Conservation (phyloP, 2,113 vertebrate species). For the Erythrolamprus reginae region DNA sequence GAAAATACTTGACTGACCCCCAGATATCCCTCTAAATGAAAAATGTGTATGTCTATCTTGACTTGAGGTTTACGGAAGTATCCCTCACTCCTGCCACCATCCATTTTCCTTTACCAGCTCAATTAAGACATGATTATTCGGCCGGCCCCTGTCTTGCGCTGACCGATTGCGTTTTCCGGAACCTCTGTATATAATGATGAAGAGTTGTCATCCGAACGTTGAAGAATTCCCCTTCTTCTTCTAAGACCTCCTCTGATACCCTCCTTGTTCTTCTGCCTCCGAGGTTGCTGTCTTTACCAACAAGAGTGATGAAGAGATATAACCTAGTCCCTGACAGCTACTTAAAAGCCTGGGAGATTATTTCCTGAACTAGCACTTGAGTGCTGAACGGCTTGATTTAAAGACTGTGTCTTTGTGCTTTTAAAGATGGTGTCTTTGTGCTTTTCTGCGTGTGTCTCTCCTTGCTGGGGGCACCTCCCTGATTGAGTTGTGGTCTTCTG, state of each 20-base stretch:
- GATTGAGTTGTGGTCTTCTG: conserved; percentile 34
- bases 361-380: conserved; percentile 6
- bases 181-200: fast-evolving
- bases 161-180: not conserved
- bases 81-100: not conserved
- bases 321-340: conserved; percentile 29
- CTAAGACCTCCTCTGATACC: fast-evolving
- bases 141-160: not conserved
- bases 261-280: fast-evolving
- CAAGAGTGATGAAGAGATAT: conserved; percentile 31
- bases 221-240: not conserved
- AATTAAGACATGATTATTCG: not conserved
- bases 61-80: too few relatives aligned
- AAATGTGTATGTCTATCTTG: too few relatives aligned
- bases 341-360: conserved; percentile 7
- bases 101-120: not conserved
- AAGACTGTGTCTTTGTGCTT: not conserved
- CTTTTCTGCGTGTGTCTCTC: not conserved
- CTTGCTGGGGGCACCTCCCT: conserved; percentile 14
- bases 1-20: too few relatives aligned
- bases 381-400: conserved; percentile 40
- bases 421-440: conserved; percentile 29
- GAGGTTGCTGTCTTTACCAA: not conserved
- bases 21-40: too few relatives aligned
- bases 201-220: not conserved